Evolutionary conservation across 2,888 invertebrate genomes (phyloP), one percentile per base, ranked within the genome.

Genomic region (Brachycybe producta): DNA sequence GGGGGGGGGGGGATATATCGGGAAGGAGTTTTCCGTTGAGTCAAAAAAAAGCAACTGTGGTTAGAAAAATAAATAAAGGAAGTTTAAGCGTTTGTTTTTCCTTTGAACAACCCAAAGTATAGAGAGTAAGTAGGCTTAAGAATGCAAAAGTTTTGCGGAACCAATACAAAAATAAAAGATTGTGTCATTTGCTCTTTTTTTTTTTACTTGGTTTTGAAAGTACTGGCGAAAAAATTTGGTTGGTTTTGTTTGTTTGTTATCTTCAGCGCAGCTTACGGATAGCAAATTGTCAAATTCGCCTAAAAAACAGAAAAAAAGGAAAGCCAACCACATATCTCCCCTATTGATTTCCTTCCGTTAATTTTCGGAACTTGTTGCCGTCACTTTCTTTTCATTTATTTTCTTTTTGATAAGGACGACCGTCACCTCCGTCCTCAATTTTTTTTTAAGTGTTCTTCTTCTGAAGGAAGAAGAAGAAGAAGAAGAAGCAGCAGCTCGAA

Each of bases 161-260:
- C 40, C 32, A 32, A 49, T 49, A 49, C 42, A 49, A 49, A 49
- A 49, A 49, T 49, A 49, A 49, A 49, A 49, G 49, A 40, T 42
- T 49, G 49, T 49, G 30, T 49, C 32, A 23, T 15, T 4, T 7
- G 17, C 3, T n/a, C 7, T 17, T 28, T 43, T 30, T 27, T 43
- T 43, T 42, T 43, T n/a, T n/a, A n/a, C n/a, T n/a, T n/a, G n/a
- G n/a, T n/a, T n/a, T n/a, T n/a, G n/a, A n/a, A n/a, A n/a, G n/a
- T n/a, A n/a, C n/a, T n/a, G n/a, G n/a, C n/a, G n/a, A n/a, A n/a
- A n/a, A n/a, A n/a, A n/a, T n/a, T n/a, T n/a, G n/a, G n/a, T n/a
- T n/a, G n/a, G n/a, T n/a, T n/a, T n/a, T n/a, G n/a, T n/a, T n/a
- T n/a, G n/a, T n/a, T n/a, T n/a, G n/a, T n/a, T n/a, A n/a, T n/a